phyloP scores from a whole-genome alignment of 1,140 invertebrate species.

The Prorops nasuta region DNA sequence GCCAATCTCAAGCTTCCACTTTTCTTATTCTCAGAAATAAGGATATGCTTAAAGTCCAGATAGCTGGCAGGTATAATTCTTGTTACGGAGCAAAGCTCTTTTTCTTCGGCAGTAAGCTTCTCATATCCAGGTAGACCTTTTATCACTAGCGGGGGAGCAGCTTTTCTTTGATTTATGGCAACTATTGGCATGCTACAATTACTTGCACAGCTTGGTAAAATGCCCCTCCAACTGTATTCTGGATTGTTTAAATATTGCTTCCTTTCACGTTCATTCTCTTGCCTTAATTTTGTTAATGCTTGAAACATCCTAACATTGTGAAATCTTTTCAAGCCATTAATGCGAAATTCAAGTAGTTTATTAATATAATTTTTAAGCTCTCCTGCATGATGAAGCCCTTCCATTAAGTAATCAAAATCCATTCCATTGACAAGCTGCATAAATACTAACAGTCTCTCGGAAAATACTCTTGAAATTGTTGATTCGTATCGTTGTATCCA shows the following conservation, averaged over 20 bases:
- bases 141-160: constrained; percentile 72
- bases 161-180: constrained; percentile 33
- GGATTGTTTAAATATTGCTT: constrained; percentile 56
- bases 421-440: constrained; percentile 72
- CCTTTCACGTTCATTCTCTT: constrained; percentile 61
- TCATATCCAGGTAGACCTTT: constrained; percentile 76
- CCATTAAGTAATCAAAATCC: constrained; percentile 76
- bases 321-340: constrained; percentile 69
- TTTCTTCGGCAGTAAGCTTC: constrained; percentile 70
- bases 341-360: constrained; percentile 67
- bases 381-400: constrained; percentile 69
- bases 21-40: constrained; percentile 76
- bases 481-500: constrained; percentile 67
- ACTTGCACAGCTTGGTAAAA: constrained; percentile 22
- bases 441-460: constrained; percentile 67
- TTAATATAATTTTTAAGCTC: constrained; percentile 67
- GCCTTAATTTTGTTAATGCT: constrained; percentile 58
- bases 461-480: constrained; percentile 61
- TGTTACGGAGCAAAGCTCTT: constrained; percentile 71
- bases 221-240: constrained; percentile 46
- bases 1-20: constrained; percentile 70
- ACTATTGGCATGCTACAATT: constrained; percentile 6
- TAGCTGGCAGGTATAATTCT: constrained; percentile 76
- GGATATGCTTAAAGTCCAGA: constrained; percentile 71
- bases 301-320: constrained; percentile 67